Evolutionary conservation across 1,140 invertebrate species (phyloP).

Genomic region (Drosophila triauraria): DNA sequence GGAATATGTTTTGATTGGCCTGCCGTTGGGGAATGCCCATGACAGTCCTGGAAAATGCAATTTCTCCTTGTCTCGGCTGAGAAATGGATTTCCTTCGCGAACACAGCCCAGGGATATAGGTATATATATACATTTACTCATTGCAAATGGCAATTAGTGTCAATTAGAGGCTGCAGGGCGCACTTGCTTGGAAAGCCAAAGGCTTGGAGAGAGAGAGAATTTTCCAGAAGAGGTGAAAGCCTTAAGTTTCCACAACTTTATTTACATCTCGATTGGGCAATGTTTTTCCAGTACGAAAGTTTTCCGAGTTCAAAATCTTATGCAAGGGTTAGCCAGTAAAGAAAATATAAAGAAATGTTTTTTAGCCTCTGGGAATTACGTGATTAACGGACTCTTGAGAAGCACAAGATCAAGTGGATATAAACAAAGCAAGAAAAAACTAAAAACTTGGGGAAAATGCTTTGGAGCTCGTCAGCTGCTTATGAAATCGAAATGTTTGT

Average conservation of each 20-base stretch:
- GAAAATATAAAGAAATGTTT: slow-evolving; percentile 21
- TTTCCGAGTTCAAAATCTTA: slow-evolving; percentile 37
- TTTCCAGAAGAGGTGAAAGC: neutral
- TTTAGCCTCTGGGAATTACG: slow-evolving; percentile 27
- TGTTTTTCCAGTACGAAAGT: slow-evolving; percentile 47
- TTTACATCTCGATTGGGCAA: slow-evolving; percentile 61
- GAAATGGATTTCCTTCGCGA: slow-evolving; percentile 54
- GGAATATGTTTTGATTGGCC: slow-evolving; percentile 69
- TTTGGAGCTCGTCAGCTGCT: neutral
- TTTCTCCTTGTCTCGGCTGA: slow-evolving; percentile 29
- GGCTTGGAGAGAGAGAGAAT: no score
- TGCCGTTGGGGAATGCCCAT: neutral
- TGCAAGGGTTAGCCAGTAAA: slow-evolving; percentile 46
- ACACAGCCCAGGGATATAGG: neutral
- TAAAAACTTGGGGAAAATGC: neutral
- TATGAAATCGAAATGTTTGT: slow-evolving; percentile 14
- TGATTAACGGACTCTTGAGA: slow-evolving; percentile 37
- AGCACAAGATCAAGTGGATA: slow-evolving; percentile 12
- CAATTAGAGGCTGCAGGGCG: slow-evolving; percentile 47
- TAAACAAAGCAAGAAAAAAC: slow-evolving; percentile 7
- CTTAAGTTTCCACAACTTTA: slow-evolving; percentile 30
- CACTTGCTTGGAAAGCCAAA: neutral
- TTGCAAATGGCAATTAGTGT: slow-evolving; percentile 68
- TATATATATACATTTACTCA: slow-evolving; percentile 4
- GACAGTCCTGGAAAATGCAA: slow-evolving; percentile 42